Evolutionary conservation across 2,113 vertebrate species (phyloP).

Genomic region (Zootoca vivipara): DNA sequence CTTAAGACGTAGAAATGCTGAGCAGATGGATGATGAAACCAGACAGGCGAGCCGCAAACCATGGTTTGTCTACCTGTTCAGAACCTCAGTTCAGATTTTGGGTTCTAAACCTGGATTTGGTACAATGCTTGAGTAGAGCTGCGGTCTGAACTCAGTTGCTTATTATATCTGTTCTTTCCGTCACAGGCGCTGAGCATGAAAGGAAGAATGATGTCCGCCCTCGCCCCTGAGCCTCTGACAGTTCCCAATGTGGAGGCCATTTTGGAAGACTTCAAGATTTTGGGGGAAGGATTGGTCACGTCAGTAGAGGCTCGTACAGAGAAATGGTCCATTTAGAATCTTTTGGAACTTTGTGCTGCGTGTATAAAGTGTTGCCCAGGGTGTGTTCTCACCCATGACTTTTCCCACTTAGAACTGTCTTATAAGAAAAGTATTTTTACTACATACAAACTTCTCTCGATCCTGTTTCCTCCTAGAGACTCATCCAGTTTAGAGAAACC

Average conservation of each 20-base stretch:
- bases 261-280: slow-evolving; percentile 86
- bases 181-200: slow-evolving; percentile 83
- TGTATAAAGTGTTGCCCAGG: background rate
- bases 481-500: background rate
- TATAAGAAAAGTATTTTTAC: slow-evolving; percentile 29
- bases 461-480: slow-evolving; percentile 45
- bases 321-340: slow-evolving; percentile 86
- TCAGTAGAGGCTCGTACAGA: slow-evolving; percentile 86
- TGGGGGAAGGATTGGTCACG: slow-evolving; percentile 89
- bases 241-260: slow-evolving; percentile 92
- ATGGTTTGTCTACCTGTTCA: background rate
- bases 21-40: background rate
- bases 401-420: slow-evolving; percentile 23
- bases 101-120: background rate
- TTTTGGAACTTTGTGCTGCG: background rate
- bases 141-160: background rate
- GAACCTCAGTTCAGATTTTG: background rate
- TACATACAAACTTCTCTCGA: slow-evolving; percentile 3
- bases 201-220: slow-evolving; percentile 77
- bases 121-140: background rate
- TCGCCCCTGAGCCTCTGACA: slow-evolving; percentile 66
- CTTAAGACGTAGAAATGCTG: no score
- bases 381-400: background rate
- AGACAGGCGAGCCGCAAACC: background rate
- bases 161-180: background rate